Conservation (phyloP, 2,797 vertebrate species). For the Hydrolagus colliei region DNA sequence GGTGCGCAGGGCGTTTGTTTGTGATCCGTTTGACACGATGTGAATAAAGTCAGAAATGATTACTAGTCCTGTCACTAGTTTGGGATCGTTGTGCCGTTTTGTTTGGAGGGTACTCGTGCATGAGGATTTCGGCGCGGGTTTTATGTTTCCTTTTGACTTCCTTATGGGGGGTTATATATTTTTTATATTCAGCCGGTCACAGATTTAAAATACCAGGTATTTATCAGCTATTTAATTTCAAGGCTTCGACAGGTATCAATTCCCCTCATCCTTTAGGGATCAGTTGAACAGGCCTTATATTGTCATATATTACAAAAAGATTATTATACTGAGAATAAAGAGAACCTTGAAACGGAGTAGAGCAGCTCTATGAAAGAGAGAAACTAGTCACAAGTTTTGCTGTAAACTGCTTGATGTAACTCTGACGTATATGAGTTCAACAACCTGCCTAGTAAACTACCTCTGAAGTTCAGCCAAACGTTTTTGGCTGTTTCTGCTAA, state of each 20-base stretch:
- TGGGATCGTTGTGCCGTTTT: not conserved
- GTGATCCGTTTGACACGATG: not conserved
- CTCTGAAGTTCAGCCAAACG: not conserved
- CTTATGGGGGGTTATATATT: too few species aligned
- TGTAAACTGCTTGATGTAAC: not conserved
- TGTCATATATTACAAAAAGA: not conserved
- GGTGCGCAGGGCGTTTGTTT: not conserved
- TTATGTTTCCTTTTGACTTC: not conserved
- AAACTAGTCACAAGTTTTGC: slow-evolving; percentile 18
- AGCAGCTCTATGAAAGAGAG: too few species aligned
- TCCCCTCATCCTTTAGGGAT: not conserved
- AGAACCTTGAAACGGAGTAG: too few species aligned
- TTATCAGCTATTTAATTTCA: not conserved
- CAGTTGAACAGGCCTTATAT: not conserved
- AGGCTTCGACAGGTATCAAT: not conserved
- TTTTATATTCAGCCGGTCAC: too few species aligned
- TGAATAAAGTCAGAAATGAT: slow-evolving; percentile 2
- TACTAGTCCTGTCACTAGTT: not conserved
- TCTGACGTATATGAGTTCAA: too few species aligned
- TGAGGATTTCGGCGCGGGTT: not conserved
- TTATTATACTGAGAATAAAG: too few species aligned
- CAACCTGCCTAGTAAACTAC: too few species aligned
- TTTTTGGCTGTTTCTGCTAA: not conserved
- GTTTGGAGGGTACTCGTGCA: not conserved
- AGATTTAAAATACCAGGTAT: too few species aligned